These are phyloP conservation scores for Ancistrus triradiatus DNA, from an alignment of 2,113 vertebrate genomes.

Conservation along the genomic window DNA sequence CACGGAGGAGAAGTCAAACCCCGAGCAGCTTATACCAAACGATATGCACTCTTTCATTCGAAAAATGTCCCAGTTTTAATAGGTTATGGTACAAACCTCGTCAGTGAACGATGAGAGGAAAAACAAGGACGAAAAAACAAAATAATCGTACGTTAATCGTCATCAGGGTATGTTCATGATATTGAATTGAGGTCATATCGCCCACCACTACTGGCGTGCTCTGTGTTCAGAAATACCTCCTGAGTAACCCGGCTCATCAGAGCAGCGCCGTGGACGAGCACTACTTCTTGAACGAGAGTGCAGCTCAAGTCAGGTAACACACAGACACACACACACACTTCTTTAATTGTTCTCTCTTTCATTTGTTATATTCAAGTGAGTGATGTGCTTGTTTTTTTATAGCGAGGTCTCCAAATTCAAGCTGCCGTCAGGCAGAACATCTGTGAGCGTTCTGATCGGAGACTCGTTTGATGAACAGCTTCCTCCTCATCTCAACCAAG, in stretches of 20 bases:
- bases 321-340: not conserved
- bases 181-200: too few species aligned
- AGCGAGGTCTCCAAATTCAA: conserved; percentile 73
- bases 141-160: too few species aligned
- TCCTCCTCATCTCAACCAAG: conserved; percentile 68
- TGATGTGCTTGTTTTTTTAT: conserved; percentile 22
- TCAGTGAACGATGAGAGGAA: too few species aligned
- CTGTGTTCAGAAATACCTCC: conserved; percentile 65
- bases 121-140: too few species aligned
- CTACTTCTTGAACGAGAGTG: conserved; percentile 76
- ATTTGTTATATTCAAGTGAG: not conserved
- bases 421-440: conserved; percentile 65
- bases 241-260: conserved; percentile 74
- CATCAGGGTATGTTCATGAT: too few species aligned
- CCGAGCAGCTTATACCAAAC: too few species aligned
- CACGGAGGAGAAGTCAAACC: too few species aligned
- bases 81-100: too few species aligned
- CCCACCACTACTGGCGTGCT: too few species aligned
- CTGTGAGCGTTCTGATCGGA: conserved; percentile 68
- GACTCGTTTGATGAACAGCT: conserved; percentile 67
- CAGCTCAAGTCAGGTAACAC: conserved; percentile 70
- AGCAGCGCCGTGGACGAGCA: conserved; percentile 73
- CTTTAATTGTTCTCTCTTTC: not conserved
- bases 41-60: too few species aligned
- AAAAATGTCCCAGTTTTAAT: too few species aligned